Evolutionary conservation across 2,113 vertebrate species (phyloP), one percentile per base, ranked within the genome.

Genomic region (Stegastes partitus): DNA sequence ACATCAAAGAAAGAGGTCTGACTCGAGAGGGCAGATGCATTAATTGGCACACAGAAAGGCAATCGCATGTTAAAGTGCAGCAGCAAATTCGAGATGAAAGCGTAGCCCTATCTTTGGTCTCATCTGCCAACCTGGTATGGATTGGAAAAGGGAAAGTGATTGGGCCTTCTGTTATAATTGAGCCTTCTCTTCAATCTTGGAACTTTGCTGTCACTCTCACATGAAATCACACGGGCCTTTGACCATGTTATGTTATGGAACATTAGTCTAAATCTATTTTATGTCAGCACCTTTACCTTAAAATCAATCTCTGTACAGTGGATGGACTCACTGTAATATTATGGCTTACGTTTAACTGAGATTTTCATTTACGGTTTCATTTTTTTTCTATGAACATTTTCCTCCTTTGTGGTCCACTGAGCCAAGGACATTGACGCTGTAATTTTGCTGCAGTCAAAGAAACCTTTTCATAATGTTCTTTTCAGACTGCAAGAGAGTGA

Each of bases 41-140:
- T 90, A 81, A 71, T 83, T 59, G 67, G 82, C 80, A 64, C 63
- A 71, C 63, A 65, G 82, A 81, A 37, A 87, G 72, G 81, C 84
- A 90, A 84, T 90, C 50, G 53, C 66, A 82, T 83, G 69, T 85
- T 80, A 79, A 88, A 86, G 80, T 81, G 82, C 49, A 70, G 85
- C 77, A 79, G 83, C 86, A 86, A 68, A 80, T 90, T 91, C 72
- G 54, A 79, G 82, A 88, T 91, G 84, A 90, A 91, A 89, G 81
- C 61, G 63, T 71, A 82, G 77, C 57, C 61, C 54, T 57, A 73
- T 87, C 81, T 86, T 68, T 84, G 84, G 82, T 77, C 74, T 83
- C 85, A 86, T 87, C 82, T 81, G 77, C 81, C 74, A 77, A 58
- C 63, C 63, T 58, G 55, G 67, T 86, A 81, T 85, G 56, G 88